Percentiles rank a stretch among this genome's conserved stretches.
Evolutionary conservation across 2,888 invertebrate genomes (phyloP).

Genomic region (Macaria notata): DNA sequence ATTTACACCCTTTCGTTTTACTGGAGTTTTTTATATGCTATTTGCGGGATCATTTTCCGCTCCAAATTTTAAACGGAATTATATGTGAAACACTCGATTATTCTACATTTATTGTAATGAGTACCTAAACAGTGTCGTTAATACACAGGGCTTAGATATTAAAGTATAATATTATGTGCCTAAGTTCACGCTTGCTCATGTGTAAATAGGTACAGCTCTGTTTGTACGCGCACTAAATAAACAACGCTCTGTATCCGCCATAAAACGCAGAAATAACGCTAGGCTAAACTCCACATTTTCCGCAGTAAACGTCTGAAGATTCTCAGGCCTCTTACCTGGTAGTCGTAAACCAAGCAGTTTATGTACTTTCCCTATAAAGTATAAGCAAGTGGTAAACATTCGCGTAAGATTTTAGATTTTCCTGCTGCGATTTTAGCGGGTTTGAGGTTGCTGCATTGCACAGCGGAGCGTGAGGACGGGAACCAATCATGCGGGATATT

Average conservation of each 20-base stretch:
- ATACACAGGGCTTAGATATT: no score
- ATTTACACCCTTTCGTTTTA: conserved; percentile 30
- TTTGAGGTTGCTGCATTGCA: conserved; percentile 14
- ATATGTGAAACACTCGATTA: no score
- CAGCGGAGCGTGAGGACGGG: conserved; percentile 23
- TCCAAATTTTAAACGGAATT: no score
- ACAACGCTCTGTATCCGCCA: conserved; percentile 3
- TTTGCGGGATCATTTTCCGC: conserved; percentile 2
- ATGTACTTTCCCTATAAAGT: conserved; percentile 11
- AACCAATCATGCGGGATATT: conserved; percentile 61
- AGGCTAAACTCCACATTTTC: conserved; percentile 17
- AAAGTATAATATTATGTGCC: no score
- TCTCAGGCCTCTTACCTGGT: conserved; percentile 10
- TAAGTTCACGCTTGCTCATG: no score
- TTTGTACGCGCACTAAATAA: conserved; percentile 4
- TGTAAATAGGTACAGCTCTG: no score
- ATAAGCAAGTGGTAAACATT: conserved; percentile 13
- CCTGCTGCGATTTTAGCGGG: conserved; percentile 25
- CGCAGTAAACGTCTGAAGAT: conserved; percentile 14
- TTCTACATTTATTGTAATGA: no score
- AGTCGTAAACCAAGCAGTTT: conserved; percentile 9
- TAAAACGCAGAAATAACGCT: conserved; percentile 16
- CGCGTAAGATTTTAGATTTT: conserved; percentile 13
- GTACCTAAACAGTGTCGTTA: no score
- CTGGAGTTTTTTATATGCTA: conserved; percentile 20